A percentile compares a stretch with the other conserved stretches of the same genome.
phyloP scores from a whole-genome alignment of 2,797 vertebrate species.

The Cygnus olor region DNA sequence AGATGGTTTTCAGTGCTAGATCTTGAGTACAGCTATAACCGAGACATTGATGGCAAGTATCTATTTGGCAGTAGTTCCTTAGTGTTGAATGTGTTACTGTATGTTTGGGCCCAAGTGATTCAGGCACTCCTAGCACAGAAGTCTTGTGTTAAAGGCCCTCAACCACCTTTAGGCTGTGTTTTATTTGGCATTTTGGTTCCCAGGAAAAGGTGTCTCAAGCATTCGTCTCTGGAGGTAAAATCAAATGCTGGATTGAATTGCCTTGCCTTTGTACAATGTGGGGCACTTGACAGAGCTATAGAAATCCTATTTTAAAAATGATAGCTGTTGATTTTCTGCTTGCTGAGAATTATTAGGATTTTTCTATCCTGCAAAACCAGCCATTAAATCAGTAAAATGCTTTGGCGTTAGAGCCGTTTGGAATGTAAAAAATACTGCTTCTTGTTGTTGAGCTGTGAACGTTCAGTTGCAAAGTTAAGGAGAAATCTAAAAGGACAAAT shows the following conservation, averaged over 20 bases:
- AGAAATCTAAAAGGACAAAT: conserved; percentile 14
- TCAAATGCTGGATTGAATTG: conserved; percentile 15
- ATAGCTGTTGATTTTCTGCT: conserved; percentile 68
- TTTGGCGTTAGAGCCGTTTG: conserved; percentile 16
- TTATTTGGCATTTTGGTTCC: not conserved
- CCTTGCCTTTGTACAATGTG: not conserved
- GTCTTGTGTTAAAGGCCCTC: not conserved
- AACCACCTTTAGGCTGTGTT: not conserved
- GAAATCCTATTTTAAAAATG: conserved; percentile 50
- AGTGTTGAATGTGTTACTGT: not conserved
- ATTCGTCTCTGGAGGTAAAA: not conserved
- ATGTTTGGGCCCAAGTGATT: not conserved
- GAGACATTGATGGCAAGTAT: not conserved
- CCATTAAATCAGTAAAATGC: conserved; percentile 57
- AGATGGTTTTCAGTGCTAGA: not conserved
- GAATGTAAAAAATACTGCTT: conserved; percentile 40
- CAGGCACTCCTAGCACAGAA: not conserved
- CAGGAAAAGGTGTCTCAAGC: not conserved
- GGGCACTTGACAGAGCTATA: conserved; percentile 38
- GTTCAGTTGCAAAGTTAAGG: conserved; percentile 28
- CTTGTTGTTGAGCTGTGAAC: conserved; percentile 31
- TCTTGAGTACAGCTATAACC: accelerated
- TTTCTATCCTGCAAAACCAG: conserved; percentile 48
- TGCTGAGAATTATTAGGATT: conserved; percentile 60
- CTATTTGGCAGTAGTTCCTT: not conserved